Evolutionary conservation across 2,113 vertebrate species (phyloP), one percentile per base, ranked within the genome.

Genomic region (Dipodomys ordii): DNA sequence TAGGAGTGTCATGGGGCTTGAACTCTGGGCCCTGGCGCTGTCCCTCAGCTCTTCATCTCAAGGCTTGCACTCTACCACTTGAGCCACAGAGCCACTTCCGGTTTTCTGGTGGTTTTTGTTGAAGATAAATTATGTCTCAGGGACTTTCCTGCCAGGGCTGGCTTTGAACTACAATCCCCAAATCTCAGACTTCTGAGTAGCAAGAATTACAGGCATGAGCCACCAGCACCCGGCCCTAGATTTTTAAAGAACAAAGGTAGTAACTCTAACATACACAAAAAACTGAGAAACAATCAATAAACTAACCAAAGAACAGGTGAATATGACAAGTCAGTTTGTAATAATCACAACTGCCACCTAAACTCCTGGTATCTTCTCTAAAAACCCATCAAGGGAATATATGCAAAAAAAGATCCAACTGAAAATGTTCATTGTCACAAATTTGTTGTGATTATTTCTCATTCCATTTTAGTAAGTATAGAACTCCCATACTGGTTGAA

Each of bases 221-320:
- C 28, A 11, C 57, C 16, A n/a, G 49, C 9, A 2, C 13, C 32
- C 3, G 0, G 6, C n/a, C 28, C 28, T 72, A 84, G 27, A 10
- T 11, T 86, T 53, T 91, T 92, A 35, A 88, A 88, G 35, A 83
- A 74, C 16, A 49, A 92, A 90, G 28, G 73, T 35, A 90, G 39
- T 23, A 60, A 85, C 85, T 74, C 78, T 87, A 91, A 85, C 4
- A 39, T 57, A 89, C 53, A 76, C 25, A 79, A 88, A 89, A 39
- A 60, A 82, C 25, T 25, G 88, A 27, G 74, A 46, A 57, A 35
- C 60, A 88, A 85, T 64, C 53, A 83, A 62, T 62, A 73, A 84
- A 93, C 20, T 72, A 86, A 76, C 16, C 65, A 72, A 72, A 84
- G 30, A 87, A 93, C n/a, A 68, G 49, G 18, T 87, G 28, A 84